phyloP scores from a whole-genome alignment of 1,140 invertebrate genomes.

The Schmidtea mediterranea region DNA sequence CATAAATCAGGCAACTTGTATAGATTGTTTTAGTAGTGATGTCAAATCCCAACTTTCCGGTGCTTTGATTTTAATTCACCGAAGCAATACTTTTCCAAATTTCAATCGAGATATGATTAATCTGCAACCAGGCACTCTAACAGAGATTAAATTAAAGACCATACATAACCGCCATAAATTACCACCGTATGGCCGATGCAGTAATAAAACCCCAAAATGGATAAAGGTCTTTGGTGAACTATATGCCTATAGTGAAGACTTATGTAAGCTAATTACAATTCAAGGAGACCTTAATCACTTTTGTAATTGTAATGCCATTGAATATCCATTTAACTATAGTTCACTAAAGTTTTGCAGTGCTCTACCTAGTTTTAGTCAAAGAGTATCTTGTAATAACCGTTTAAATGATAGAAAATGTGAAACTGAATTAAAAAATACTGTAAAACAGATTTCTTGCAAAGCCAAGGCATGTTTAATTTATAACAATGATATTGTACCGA shows the following conservation, averaged over 20 bases:
- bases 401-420: no score
- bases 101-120: background rate
- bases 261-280: background rate
- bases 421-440: no score
- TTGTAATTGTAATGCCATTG: conserved; percentile 3
- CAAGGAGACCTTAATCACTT: background rate
- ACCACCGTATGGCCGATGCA: conserved; percentile 4
- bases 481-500: background rate
- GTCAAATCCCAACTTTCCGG: conserved; percentile 4
- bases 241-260: conserved; percentile 1
- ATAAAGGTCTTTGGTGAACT: background rate
- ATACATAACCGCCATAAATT: background rate
- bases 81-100: conserved; percentile 1
- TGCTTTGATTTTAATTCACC: background rate
- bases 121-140: conserved; percentile 3
- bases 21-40: conserved; percentile 2
- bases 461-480: no score
- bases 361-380: no score
- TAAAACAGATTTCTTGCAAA: no score
- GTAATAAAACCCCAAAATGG: background rate
- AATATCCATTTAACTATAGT: conserved; percentile 1
- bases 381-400: no score
- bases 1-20: background rate
- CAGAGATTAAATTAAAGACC: conserved; percentile 1
- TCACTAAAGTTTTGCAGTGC: no score